A percentile compares a stretch with the other conserved stretches of the same genome.
Conservation (phyloP, 2,797 vertebrate species). For the Phaenicophaeus curvirostris region DNA sequence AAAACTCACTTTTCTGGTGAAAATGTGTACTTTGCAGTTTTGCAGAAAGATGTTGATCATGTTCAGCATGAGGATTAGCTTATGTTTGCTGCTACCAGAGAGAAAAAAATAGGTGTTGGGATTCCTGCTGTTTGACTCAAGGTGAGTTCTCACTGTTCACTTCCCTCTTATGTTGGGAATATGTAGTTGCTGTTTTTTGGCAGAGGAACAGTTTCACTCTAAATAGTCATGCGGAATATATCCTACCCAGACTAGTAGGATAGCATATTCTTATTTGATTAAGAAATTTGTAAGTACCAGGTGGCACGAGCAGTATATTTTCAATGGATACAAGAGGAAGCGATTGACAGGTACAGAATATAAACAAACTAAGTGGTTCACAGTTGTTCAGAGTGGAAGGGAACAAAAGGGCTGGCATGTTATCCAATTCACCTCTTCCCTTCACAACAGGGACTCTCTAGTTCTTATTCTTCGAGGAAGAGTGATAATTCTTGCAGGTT, state of each 20-base stretch:
- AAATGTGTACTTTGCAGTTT: not conserved
- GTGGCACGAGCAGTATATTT: not conserved
- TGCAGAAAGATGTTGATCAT: not conserved
- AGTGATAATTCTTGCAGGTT: not conserved
- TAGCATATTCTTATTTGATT: not conserved
- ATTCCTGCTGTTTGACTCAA: not conserved
- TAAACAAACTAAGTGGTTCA: not conserved
- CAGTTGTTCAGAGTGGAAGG: not conserved
- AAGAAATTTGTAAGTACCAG: not conserved
- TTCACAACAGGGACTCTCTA: not conserved
- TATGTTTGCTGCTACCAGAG: not conserved
- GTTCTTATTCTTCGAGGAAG: not conserved
- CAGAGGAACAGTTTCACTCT: not conserved
- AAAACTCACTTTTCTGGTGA: not conserved
- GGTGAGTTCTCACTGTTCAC: not conserved
- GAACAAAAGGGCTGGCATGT: not conserved
- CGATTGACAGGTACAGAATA: not conserved
- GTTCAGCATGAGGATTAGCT: not conserved
- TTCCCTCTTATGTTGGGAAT: not conserved
- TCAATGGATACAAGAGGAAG: not conserved
- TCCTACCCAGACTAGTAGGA: not conserved
- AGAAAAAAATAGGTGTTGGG: not conserved
- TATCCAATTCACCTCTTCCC: not conserved
- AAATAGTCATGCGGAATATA: not conserved
- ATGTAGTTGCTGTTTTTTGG: not conserved